Evolutionary conservation across 2,888 invertebrate genomes (phyloP).

Genomic region (Phengaris alcon): DNA sequence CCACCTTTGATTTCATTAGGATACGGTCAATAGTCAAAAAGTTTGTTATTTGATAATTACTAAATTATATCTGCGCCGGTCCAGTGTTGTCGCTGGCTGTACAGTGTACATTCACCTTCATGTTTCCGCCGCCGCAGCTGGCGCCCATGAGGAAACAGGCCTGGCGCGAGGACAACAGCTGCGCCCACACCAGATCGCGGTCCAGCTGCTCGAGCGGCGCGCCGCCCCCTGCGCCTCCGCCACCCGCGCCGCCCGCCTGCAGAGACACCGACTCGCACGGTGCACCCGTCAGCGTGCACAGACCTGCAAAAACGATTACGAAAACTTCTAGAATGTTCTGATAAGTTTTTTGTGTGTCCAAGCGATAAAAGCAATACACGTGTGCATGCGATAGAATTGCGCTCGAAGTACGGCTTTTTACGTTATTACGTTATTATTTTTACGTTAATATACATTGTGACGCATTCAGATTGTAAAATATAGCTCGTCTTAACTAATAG

Average conservation of each 20-base stretch:
- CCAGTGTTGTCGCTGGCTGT: too few species aligned
- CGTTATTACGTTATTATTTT: too few species aligned
- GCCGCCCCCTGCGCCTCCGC: conserved; percentile 83
- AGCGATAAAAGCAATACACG: too few species aligned
- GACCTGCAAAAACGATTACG: conserved; percentile 63
- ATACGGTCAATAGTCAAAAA: too few species aligned
- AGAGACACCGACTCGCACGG: conserved; percentile 97
- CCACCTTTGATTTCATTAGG: conserved; percentile 79
- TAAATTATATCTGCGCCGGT: too few species aligned
- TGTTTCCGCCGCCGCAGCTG: conserved; percentile 95
- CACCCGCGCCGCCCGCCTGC: conserved; percentile 84
- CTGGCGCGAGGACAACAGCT: conserved; percentile 91
- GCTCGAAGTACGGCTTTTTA: too few species aligned
- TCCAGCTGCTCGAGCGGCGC: conserved; percentile 92
- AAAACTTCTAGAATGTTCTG: neutral
- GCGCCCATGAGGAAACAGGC: conserved; percentile 98
- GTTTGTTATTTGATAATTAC: too few species aligned
- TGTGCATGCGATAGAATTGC: too few species aligned
- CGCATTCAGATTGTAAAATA: too few species aligned
- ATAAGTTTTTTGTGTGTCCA: too few species aligned
- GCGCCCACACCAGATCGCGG: conserved; percentile 97
- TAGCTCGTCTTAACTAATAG: too few species aligned
- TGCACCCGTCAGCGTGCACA: conserved; percentile 96
- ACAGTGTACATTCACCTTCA: conserved; percentile 69
- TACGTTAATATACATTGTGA: too few species aligned